These are phyloP conservation scores for Machaerirhynchus nigripectus DNA, from an alignment of 2,113 vertebrate species.

Conservation along the genomic window DNA sequence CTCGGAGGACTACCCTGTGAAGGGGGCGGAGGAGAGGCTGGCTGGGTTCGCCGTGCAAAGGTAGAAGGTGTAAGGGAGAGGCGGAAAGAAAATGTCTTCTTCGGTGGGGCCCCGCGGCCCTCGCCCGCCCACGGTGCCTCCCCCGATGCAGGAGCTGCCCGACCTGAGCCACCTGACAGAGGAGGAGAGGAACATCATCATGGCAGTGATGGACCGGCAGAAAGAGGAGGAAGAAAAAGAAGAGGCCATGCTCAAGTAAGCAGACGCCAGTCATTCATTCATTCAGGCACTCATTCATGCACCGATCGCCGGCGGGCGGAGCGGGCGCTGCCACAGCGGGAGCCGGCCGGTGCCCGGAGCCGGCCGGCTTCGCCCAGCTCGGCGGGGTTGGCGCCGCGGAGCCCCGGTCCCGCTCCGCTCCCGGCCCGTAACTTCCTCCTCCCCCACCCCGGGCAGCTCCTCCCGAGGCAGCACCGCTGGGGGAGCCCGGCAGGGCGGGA, in stretches of 20 bases:
- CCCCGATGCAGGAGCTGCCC: conserved; percentile 92
- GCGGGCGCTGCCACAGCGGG: background rate
- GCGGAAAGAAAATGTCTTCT: conserved; percentile 82
- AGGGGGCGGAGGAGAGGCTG: conserved; percentile 74
- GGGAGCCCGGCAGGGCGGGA: background rate
- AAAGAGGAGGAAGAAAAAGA: conserved; percentile 97
- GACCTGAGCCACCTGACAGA: conserved; percentile 99
- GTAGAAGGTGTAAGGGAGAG: conserved; percentile 72
- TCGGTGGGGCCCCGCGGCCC: conserved; percentile 92
- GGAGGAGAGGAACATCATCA: conserved; percentile 95
- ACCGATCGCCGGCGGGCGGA: background rate
- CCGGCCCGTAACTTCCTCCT: background rate
- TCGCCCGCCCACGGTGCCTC: conserved; percentile 90
- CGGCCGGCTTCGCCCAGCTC: background rate
- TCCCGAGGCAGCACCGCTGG: background rate
- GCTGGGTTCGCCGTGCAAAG: conserved; percentile 59
- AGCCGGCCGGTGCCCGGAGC: background rate
- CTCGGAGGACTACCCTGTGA: conserved; percentile 82
- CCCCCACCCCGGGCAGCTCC: background rate
- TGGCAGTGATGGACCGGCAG: conserved; percentile 98
- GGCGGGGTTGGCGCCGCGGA: background rate
- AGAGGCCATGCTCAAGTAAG: conserved; percentile 99
- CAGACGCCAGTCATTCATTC: conserved; percentile 51
- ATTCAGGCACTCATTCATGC: conserved; percentile 39
- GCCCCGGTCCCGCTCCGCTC: background rate